Conservation (phyloP, 2,797 vertebrate genomes). For the Molossus alvarezi region DNA sequence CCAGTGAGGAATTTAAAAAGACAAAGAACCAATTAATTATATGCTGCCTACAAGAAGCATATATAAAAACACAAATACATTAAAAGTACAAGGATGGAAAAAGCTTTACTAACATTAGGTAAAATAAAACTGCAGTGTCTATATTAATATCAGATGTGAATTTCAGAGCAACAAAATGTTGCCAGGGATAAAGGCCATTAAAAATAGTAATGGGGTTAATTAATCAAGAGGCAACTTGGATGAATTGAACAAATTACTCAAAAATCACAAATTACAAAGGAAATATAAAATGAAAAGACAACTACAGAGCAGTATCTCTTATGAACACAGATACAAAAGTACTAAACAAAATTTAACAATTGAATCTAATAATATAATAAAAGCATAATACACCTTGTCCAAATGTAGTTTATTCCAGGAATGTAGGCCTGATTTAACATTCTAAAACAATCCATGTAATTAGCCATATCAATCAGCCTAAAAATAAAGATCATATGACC, state of each 20-base stretch:
- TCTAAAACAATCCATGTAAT: background rate
- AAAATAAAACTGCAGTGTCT: background rate
- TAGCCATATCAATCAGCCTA: background rate
- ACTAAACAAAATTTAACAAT: slow-evolving; percentile 49
- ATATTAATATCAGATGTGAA: background rate
- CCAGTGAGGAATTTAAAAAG: too few species aligned
- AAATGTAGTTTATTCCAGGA: background rate
- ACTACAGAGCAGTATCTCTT: background rate
- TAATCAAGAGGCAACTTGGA: background rate
- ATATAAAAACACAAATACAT: background rate
- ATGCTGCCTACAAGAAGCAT: background rate
- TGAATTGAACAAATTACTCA: background rate
- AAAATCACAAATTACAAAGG: slow-evolving; percentile 16
- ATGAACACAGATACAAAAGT: background rate
- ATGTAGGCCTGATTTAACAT: background rate
- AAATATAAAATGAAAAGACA: background rate
- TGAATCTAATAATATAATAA: background rate
- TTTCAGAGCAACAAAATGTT: background rate
- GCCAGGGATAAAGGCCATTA: background rate
- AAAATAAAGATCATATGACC: slow-evolving; percentile 10
- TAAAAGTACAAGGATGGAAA: slow-evolving; percentile 21
- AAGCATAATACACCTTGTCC: background rate
- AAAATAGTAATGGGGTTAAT: background rate
- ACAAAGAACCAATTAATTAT: background rate
- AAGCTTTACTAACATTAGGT: background rate